Conservation (phyloP, 2,797 vertebrate species). For the Acanthurus leucopareius region DNA sequence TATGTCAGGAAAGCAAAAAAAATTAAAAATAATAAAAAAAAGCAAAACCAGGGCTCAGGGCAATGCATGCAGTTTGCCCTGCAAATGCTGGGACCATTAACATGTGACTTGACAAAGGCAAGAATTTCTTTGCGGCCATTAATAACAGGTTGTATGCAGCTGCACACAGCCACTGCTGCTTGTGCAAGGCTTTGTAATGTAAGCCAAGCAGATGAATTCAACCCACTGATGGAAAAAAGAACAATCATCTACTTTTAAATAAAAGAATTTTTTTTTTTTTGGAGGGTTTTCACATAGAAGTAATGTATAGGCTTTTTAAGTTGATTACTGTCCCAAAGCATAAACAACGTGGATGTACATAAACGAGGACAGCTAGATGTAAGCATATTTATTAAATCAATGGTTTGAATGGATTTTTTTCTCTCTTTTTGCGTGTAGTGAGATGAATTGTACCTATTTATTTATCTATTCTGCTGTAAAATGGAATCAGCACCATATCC, state of each 20-base stretch:
- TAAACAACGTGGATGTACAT: constrained; percentile 85
- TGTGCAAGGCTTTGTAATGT: constrained; percentile 69
- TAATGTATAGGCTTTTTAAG: constrained; percentile 79
- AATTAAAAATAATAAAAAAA: constrained; percentile 50
- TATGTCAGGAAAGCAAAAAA: constrained; percentile 64
- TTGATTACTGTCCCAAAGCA: constrained; percentile 82
- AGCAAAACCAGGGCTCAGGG: constrained; percentile 70
- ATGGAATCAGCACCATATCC: constrained; percentile 84
- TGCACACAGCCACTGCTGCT: constrained; percentile 61
- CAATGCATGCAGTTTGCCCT: constrained; percentile 83
- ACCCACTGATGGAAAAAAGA: constrained; percentile 63
- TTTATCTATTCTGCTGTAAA: constrained; percentile 84
- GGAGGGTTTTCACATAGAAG: constrained; percentile 72
- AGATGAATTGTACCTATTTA: constrained; percentile 85
- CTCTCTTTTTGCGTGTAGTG: constrained; percentile 82
- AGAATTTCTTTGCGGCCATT: constrained; percentile 66
- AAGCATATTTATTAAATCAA: constrained; percentile 85
- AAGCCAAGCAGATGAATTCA: constrained; percentile 62
- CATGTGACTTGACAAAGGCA: constrained; percentile 55
- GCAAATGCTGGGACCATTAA: constrained; percentile 58
- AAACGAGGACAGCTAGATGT: constrained; percentile 83
- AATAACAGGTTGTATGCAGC: constrained; percentile 59
- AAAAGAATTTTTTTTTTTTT: constrained; percentile 46
- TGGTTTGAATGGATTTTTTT: constrained; percentile 81
- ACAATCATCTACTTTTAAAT: constrained; percentile 66